phyloP scores from a whole-genome alignment of 2,797 vertebrate species.

The Lutjanus argentimaculatus region DNA sequence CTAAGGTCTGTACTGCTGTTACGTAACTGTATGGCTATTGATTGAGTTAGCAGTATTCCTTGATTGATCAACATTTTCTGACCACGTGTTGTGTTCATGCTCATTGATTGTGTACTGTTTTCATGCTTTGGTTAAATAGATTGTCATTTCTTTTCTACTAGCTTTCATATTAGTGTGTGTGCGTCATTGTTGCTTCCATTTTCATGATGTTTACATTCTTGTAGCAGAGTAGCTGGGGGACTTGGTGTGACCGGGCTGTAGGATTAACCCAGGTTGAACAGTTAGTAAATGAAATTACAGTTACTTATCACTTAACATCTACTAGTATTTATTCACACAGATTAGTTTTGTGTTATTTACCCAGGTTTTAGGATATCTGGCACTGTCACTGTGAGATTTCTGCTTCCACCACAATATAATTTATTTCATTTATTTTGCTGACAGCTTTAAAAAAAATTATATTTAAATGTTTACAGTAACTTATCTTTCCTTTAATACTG shows the following conservation, averaged over 20 bases:
- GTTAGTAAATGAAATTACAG: background rate
- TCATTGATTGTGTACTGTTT: background rate
- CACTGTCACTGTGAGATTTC: background rate
- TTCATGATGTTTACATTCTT: background rate
- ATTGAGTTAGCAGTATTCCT: background rate
- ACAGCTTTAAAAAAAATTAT: background rate
- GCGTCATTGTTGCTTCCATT: background rate
- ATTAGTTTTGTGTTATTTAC: background rate
- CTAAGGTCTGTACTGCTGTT: constrained; percentile 63
- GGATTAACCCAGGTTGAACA: constrained; percentile 12
- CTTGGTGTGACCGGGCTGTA: constrained; percentile 4
- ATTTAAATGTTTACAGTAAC: background rate
- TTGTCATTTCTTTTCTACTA: constrained; percentile 14
- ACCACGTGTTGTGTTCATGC: constrained; percentile 1
- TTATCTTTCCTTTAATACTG: background rate
- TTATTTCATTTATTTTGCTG: background rate
- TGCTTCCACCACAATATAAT: background rate
- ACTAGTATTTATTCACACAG: background rate
- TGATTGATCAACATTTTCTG: constrained; percentile 7
- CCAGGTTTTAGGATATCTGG: background rate
- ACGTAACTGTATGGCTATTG: constrained; percentile 1
- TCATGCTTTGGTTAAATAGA: background rate
- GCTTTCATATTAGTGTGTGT: background rate
- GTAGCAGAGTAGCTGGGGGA: background rate
- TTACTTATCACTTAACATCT: background rate